phyloP scores from a whole-genome alignment of 2,888 invertebrate genomes.

The Agrotis clavis region DNA sequence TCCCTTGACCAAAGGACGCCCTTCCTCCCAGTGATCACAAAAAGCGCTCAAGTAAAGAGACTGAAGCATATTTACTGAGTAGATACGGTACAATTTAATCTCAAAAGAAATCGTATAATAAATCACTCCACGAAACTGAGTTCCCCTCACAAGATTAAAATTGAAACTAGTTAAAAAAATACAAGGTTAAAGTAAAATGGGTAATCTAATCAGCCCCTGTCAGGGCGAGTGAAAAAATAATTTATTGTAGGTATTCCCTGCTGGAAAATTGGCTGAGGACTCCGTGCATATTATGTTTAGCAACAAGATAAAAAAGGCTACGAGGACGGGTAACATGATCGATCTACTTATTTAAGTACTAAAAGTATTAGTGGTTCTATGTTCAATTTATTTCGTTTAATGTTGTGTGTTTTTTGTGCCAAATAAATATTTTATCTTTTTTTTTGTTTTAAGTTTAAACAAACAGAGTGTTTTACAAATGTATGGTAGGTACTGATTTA shows the following conservation, averaged over 20 bases:
- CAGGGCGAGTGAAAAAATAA: slow-evolving; percentile 57
- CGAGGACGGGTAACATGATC: slow-evolving; percentile 42
- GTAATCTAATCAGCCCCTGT: slow-evolving; percentile 36
- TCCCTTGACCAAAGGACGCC: no score
- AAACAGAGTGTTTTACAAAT: no score
- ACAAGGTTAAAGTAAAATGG: not conserved
- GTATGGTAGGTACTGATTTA: no score
- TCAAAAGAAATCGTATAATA: not conserved
- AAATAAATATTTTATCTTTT: no score
- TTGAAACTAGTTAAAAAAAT: no score
- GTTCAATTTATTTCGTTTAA: no score
- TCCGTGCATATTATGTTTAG: slow-evolving; percentile 56
- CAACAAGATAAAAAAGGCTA: slow-evolving; percentile 46
- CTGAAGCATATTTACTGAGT: no score
- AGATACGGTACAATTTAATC: not conserved
- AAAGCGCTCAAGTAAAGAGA: no score
- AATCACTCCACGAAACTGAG: not conserved
- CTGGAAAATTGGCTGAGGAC: slow-evolving; percentile 69
- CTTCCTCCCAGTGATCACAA: no score
- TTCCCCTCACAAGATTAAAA: slow-evolving; percentile 1
- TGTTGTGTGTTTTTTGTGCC: no score
- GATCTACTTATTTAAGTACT: slow-evolving; percentile 15
- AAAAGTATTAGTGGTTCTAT: slow-evolving; percentile 19
- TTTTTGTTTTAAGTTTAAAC: no score
- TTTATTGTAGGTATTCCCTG: slow-evolving; percentile 62